Evolutionary conservation across 2,113 vertebrate species (phyloP), one percentile per base, ranked within the genome.

Genomic region (Agapornis roseicollis): DNA sequence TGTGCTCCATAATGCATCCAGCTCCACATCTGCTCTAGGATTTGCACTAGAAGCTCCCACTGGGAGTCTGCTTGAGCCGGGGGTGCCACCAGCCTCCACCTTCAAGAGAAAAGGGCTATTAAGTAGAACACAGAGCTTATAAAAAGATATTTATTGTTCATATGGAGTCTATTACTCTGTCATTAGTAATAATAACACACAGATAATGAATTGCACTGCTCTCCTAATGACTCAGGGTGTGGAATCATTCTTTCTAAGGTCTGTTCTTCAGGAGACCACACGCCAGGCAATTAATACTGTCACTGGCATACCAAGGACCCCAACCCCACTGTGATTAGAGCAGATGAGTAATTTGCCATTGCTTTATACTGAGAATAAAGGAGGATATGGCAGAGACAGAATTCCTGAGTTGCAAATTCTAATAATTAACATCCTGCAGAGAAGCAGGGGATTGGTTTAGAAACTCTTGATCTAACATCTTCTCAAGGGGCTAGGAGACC

Each of bases 131-230:
- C 52, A 4, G 70, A 69, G 52, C 90, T 96, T 91, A 70, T 71
- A 35, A 81, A 86, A 95, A 94, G 85, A 49, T 97, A 97, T 97
- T 97, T 97, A 90, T 90, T 97, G 91, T 97, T 97, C 69, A 52
- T 90, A 69, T 89, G 69, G 96, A 94, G 83, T 91, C 93, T 64
- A 93, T 97, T 97, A 91, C 92, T 73, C 9, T 93, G 87, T 80
- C 97, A 97, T 97, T 97, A 97, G 96, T 86, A 97, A 97, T 78
- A 96, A 93, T 88, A 95, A 95, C 42, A 52, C 73, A 87, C 46
- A 87, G 95, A 72, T 97, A 98, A 98, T 97, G 91, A 98, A 97
- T 96, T 93, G 92, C 90, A 23, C 88, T 94, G 89, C 88, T 93
- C 87, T 95, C 77, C 85, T 95, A 95, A 96, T 91, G 92, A 96